These are phyloP conservation scores for Timandra comae DNA, from an alignment of 2,888 invertebrate genomes.

Conservation along the genomic window DNA sequence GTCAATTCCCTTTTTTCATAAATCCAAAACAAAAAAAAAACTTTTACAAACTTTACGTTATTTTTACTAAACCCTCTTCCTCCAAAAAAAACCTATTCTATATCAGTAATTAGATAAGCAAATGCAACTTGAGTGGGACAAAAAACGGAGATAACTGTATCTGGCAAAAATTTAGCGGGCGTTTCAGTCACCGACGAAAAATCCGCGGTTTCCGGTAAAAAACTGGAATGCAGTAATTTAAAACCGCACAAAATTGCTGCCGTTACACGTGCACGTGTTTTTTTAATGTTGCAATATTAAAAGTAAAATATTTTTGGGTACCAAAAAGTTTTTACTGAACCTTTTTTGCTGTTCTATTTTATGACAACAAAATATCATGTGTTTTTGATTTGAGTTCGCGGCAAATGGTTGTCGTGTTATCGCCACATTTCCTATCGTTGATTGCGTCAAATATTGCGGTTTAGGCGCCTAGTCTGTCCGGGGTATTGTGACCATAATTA, in stretches of 20 bases:
- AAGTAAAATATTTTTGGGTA: constrained; percentile 28
- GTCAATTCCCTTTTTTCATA: no score
- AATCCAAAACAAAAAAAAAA: no score
- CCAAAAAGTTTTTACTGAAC: constrained; percentile 20
- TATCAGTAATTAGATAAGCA: constrained; percentile 6
- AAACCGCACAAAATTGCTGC: constrained; percentile 64
- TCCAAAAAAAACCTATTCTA: no score
- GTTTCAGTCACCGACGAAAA: constrained; percentile 51
- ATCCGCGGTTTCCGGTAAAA: constrained; percentile 66
- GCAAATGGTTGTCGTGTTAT: constrained; percentile 56
- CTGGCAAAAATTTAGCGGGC: constrained; percentile 39
- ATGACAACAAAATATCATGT: constrained; percentile 39
- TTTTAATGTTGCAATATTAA: constrained; percentile 44
- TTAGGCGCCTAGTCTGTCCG: constrained; percentile 28
- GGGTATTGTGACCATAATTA: constrained; percentile 20
- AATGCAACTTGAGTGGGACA: constrained; percentile 10
- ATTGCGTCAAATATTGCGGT: constrained; percentile 51
- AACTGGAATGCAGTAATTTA: constrained; percentile 63
- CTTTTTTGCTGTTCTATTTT: constrained; percentile 24
- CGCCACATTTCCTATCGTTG: constrained; percentile 52
- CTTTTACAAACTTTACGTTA: no score
- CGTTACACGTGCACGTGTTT: constrained; percentile 55
- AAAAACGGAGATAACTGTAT: constrained; percentile 27
- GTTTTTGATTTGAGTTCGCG: constrained; percentile 60
- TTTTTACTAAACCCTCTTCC: no score